Conservation (phyloP, 1,140 invertebrate species). For the Tachypleus tridentatus region DNA sequence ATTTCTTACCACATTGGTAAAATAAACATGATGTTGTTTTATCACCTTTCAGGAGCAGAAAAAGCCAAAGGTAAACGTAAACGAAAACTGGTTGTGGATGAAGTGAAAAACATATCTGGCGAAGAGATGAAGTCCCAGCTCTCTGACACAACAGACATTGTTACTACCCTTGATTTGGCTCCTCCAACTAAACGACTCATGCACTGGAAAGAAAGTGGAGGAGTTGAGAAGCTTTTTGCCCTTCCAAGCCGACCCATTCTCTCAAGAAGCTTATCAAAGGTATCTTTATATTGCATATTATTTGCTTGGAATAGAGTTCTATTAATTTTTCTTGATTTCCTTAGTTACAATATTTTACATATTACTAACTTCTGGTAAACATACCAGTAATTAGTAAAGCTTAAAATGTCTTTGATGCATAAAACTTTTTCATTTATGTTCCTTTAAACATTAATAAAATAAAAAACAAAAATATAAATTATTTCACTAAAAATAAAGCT, state of each 20-base stretch:
- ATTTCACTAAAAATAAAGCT: no score
- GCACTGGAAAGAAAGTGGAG: constrained; percentile 98
- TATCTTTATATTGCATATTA: not conserved
- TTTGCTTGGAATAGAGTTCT: no score
- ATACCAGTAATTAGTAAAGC: no score
- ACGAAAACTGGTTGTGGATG: constrained; percentile 89
- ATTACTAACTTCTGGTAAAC: no score
- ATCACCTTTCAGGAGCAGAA: constrained; percentile 42
- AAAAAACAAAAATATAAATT: no score
- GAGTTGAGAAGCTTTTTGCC: constrained; percentile 92
- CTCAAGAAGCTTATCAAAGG: constrained; percentile 54
- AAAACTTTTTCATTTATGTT: no score
- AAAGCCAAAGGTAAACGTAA: constrained; percentile 68
- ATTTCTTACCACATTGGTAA: no score
- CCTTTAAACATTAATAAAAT: no score
- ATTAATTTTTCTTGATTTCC: no score
- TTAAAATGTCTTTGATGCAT: no score
- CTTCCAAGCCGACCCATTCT: constrained; percentile 80
- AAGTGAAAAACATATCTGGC: constrained; percentile 98
- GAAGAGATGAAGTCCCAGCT: constrained; percentile 99
- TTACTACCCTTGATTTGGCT: constrained; percentile 93
- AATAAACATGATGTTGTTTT: constrained; percentile 59
- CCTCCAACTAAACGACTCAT: constrained; percentile 94
- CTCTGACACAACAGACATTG: constrained; percentile 93
- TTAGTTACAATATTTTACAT: no score